Base-by-base conservation (phyloP, 2,888 invertebrate species). In the Arenicola marina region DNA sequence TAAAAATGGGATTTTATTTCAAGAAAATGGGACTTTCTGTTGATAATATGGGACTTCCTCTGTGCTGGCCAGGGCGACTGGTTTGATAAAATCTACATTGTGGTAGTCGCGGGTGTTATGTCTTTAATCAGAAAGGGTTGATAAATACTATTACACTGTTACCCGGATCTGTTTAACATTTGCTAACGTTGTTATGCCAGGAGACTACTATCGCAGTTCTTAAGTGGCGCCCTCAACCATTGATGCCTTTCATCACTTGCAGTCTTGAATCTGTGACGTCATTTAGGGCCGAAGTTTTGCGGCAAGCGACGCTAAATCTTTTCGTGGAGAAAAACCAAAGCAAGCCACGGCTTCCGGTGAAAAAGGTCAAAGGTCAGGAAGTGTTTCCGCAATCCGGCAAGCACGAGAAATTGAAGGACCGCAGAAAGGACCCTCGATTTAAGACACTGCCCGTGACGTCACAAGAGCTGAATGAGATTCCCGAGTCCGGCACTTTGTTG, bases 231-330 rank as follows among this genome's bases (percentile, higher is more conserved):
- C n/a, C n/a, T n/a, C n/a, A n/a, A n/a, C n/a, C n/a, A n/a, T n/a
- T n/a, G n/a, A n/a, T n/a, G n/a, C n/a, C n/a, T 38, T 38, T 38
- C 38, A 18, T 21, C 24, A n/a, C 24, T 53, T 53, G 7, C 33
- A 81, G 80, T 66, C 67, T 80, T 61, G 78, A 78, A 45, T 75
- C 79, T 31, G 82, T 81, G n/a, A 69, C 68, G 45, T 68, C 74
- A n/a, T 81, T 82, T 73, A 71, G 81, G 34, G 66, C 75, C 1
- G 74, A 78, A 60, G 73, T 80, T 2, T 63, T 76, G 43, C 70
- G 73, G 56, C 72, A 77, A 63, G 70, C 78, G 0, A 75, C 77
- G 0, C 62, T 72, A n/a, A 76, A 73, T 63, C 69, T 76, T 7
- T 79, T 79, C 59, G 69, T 72, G 46, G 70, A 73, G 56, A 66